Conservation (phyloP, 30 jellyfish, hydroid and myxozoan species). For the Rhopilema esculentum region DNA sequence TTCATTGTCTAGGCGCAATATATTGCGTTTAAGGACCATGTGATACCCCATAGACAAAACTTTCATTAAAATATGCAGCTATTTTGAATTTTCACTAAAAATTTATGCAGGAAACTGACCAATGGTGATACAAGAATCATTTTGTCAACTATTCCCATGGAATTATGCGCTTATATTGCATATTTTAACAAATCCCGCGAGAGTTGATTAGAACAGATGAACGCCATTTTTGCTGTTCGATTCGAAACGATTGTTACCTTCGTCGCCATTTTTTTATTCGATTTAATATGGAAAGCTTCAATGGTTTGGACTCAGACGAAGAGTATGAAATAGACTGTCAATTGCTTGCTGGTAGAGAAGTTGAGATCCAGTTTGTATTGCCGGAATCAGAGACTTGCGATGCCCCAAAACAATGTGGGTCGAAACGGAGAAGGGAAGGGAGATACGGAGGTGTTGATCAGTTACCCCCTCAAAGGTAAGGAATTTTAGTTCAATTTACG, state of each 20-base stretch:
- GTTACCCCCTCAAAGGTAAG: constrained; percentile 18
- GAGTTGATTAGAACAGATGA: background rate
- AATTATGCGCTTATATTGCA: background rate
- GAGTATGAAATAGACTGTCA: constrained; percentile 12
- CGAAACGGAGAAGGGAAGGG: constrained; percentile 2
- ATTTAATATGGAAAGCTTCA: constrained; percentile 17
- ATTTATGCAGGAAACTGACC: constrained; percentile 21
- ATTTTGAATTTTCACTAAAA: background rate
- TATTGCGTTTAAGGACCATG: background rate
- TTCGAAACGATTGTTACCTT: too few relatives aligned
- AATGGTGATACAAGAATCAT: background rate
- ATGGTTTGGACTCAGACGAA: constrained; percentile 28
- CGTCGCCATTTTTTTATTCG: constrained; percentile 1
- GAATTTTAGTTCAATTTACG: background rate
- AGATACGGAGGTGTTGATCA: background rate
- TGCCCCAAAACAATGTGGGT: constrained; percentile 35
- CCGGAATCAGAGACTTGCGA: constrained; percentile 29
- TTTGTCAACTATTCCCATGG: background rate
- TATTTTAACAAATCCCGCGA: background rate
- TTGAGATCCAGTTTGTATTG: constrained; percentile 18
- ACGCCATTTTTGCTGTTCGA: background rate
- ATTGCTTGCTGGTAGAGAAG: constrained; percentile 19
- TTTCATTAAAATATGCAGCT: background rate
- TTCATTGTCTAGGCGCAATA: background rate
- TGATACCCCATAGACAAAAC: background rate